Percentiles rank a stretch among this genome's conserved stretches.
phyloP scores from a whole-genome alignment of 2,888 invertebrate species.

The Cataglyphis livida region DNA sequence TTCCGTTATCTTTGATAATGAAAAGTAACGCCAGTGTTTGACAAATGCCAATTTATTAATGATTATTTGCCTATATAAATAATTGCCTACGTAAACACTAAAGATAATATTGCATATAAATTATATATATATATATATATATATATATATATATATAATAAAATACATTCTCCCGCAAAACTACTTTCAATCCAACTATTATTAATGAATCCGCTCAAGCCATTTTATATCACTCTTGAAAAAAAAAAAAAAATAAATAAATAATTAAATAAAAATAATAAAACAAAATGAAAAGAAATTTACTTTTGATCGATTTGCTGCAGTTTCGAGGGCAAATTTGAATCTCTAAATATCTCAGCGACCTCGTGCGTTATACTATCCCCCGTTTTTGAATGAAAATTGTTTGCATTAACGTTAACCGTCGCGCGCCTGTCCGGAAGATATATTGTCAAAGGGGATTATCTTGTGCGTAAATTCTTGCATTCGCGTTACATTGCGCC shows the following conservation, averaged over 20 bases:
- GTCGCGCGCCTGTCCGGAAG: slow-evolving; percentile 46
- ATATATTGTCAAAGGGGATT: slow-evolving; percentile 52
- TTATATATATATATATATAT: too few species aligned
- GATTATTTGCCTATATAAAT: background rate
- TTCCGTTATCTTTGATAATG: background rate
- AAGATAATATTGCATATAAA: background rate
- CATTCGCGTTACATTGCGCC: slow-evolving; percentile 21
- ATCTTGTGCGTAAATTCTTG: slow-evolving; percentile 53
- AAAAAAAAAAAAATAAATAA: background rate
- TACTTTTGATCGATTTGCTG: background rate
- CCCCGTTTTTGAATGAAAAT: slow-evolving; percentile 14
- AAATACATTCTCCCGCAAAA: background rate
- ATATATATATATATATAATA: too few species aligned
- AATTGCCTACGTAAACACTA: background rate
- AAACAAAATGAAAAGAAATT: background rate
- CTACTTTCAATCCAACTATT: background rate
- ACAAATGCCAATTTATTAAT: background rate
- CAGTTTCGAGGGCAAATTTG: background rate
- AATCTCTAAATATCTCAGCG: slow-evolving; percentile 33
- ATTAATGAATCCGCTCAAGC: background rate
- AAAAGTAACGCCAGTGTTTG: background rate
- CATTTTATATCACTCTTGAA: background rate
- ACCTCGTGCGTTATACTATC: background rate
- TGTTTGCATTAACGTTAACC: slow-evolving; percentile 32
- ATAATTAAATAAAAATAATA: background rate